A percentile compares a stretch with the other conserved stretches of the same genome.
These are phyloP conservation scores for Smithornis capensis DNA, from an alignment of 2,113 vertebrate genomes.

Conservation along the genomic window DNA sequence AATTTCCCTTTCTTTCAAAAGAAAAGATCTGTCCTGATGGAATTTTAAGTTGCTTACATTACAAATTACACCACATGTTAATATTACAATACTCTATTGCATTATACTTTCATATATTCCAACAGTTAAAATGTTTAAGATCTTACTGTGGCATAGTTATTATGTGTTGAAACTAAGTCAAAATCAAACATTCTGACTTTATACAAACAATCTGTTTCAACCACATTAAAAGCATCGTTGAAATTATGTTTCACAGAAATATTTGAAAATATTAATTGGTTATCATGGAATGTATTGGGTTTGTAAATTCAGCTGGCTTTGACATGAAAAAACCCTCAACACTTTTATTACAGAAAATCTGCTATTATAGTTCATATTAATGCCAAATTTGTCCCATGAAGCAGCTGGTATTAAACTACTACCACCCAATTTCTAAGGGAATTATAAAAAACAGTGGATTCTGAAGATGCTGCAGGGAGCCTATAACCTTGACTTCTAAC, in stretches of 20 bases:
- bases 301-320: constrained; percentile 7
- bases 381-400: background rate
- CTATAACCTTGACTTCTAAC: background rate
- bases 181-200: constrained; percentile 40
- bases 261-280: constrained; percentile 49
- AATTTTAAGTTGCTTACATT: background rate
- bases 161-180: constrained; percentile 37
- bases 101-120: background rate
- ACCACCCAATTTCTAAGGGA: background rate
- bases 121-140: constrained; percentile 27
- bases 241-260: constrained; percentile 27
- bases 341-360: constrained; percentile 14
- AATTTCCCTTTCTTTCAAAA: background rate
- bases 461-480: background rate
- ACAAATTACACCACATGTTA: background rate
- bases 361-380: background rate
- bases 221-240: background rate
- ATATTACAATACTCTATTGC: background rate
- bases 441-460: background rate
- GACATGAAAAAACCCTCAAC: background rate
- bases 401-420: background rate
- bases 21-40: background rate
- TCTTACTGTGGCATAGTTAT: background rate
- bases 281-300: background rate
- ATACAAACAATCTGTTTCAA: constrained; percentile 50